Evolutionary conservation across 2,797 vertebrate species (phyloP), one percentile per base, ranked within the genome.

Genomic region (Gymnodraco acuticeps): DNA sequence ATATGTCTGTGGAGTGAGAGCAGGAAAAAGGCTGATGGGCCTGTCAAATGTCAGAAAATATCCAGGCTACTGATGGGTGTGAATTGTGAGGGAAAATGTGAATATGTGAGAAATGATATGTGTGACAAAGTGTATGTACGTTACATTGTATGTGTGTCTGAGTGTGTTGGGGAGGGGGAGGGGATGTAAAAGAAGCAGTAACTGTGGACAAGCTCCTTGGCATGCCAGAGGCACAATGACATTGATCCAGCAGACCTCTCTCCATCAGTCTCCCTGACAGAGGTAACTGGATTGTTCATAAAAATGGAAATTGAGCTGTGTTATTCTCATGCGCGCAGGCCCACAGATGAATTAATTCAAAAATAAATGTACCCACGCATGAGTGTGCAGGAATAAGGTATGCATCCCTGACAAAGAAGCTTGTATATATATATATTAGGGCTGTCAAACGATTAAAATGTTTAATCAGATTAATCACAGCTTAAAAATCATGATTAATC

Each of bases 291-390:
- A 94, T 93, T 94, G 93, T 94, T 95, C 91, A 95, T 95, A 95
- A 94, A 95, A 95, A 95, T 95, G 93, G 94, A 95, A 95, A 95
- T 95, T 79, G 89, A 94, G 92, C 89, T 62, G 48, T 85, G 87
- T 85, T 91, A 83, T 88, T 87, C 77, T 86, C 77, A 63, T 75
- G 54, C 38, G 54, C 66, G 19, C 71, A 27, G 66, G 53, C 85
- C 82, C 86, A 88, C 88, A 20, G 58, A 71, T 65, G 61, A 79
- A 88, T 87, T 70, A 68, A 65, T 80, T 77, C 76, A 64, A 73
- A 81, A 77, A 78, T 59, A 85, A 75, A 88, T 52, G 43, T 45
- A 55, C 67, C 9, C 47, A 48, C 67, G 78, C 69, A 70, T 10
- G 64, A 61, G 38, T n/a, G 63, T 23, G 77, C 72, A 72, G 33